These are phyloP conservation scores for Rallus limicola DNA, from an alignment of 2,113 vertebrate species.

Conservation along the genomic window DNA sequence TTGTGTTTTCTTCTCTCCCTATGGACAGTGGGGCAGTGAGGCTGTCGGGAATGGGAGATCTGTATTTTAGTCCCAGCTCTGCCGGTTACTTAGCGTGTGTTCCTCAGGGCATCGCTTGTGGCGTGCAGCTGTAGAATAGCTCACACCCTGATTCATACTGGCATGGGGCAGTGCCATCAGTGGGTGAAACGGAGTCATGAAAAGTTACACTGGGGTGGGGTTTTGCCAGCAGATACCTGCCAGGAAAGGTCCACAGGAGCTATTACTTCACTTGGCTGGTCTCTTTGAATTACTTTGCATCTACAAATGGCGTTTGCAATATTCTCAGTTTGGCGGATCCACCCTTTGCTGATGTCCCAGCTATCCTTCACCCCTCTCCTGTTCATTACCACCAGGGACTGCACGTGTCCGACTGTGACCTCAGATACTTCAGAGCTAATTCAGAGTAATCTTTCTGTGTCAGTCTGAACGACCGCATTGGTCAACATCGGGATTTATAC, in stretches of 20 bases:
- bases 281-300: background rate
- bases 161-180: background rate
- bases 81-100: background rate
- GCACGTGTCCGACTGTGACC: background rate
- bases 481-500: slow-evolving; percentile 42
- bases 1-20: slow-evolving; percentile 1
- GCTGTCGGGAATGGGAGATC: background rate
- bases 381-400: background rate
- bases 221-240: background rate
- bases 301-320: background rate
- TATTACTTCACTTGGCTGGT: background rate
- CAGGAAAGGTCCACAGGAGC: background rate
- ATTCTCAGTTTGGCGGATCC: background rate
- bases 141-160: background rate
- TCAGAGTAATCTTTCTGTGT: slow-evolving; percentile 3
- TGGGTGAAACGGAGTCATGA: background rate
- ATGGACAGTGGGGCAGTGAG: background rate
- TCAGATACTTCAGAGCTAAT: slow-evolving; percentile 22
- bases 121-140: background rate
- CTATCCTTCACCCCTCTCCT: background rate
- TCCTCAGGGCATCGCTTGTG: background rate
- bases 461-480: background rate
- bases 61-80: background rate
- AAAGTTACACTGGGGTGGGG: background rate
- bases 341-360: background rate